A percentile compares a stretch with the other conserved stretches of the same genome.
phyloP scores from a whole-genome alignment of 2,888 invertebrate species.

The Clivina fossor region DNA sequence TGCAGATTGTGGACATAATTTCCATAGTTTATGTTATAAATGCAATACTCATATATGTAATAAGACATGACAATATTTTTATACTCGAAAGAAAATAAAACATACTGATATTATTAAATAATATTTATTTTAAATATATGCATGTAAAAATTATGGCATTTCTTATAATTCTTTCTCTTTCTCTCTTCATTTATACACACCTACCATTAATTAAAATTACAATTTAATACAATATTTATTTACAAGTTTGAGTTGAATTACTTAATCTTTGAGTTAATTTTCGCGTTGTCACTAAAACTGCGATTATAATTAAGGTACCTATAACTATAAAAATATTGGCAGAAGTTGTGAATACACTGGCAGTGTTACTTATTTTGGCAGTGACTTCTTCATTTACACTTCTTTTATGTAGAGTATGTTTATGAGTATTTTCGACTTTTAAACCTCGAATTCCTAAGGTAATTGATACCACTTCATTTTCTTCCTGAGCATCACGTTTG shows the following conservation, averaged over 20 bases:
- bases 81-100: constrained; percentile 12
- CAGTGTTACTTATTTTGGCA: background rate
- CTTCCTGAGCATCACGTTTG: constrained; percentile 37
- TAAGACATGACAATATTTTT: constrained; percentile 26
- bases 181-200: constrained; percentile 26
- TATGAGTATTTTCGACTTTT: constrained; percentile 21
- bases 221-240: constrained; percentile 5
- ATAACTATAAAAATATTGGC: constrained; percentile 17
- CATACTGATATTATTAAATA: constrained; percentile 19
- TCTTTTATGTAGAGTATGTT: constrained; percentile 12
- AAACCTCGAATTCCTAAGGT: constrained; percentile 41
- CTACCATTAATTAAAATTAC: constrained; percentile 21
- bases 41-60: constrained; percentile 44
- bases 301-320: constrained; percentile 6
- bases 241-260: constrained; percentile 11
- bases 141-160: constrained; percentile 32
- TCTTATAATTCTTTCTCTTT: constrained; percentile 23
- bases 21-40: constrained; percentile 47
- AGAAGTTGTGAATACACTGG: constrained; percentile 9
- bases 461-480: constrained; percentile 40
- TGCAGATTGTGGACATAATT: constrained; percentile 47
- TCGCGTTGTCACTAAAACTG: constrained; percentile 1
- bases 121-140: constrained; percentile 28
- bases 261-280: constrained; percentile 13
- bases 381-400: constrained; percentile 4